Evolutionary conservation across 2,888 invertebrate genomes (phyloP).

Genomic region (Cataglyphis altisquamis): DNA sequence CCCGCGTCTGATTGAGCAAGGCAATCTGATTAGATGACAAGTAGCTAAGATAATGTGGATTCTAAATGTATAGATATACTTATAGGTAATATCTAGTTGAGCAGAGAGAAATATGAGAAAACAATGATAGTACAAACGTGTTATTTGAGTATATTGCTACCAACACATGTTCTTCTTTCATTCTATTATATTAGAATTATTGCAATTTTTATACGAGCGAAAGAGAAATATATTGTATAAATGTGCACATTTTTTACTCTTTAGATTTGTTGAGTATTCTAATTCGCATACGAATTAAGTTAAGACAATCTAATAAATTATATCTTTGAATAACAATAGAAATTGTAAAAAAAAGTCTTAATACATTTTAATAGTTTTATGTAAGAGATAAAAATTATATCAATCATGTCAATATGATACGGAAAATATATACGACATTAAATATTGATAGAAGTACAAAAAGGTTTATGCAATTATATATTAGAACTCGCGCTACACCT

Average conservation of each 20-base stretch:
- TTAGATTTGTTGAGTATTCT: neutral
- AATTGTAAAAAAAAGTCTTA: slow-evolving; percentile 10
- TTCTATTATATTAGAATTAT: slow-evolving; percentile 71
- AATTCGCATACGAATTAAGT: slow-evolving; percentile 21
- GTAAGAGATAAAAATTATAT: neutral
- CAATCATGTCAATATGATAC: neutral
- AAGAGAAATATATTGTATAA: slow-evolving; percentile 52
- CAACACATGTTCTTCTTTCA: slow-evolving; percentile 59
- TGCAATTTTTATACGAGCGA: slow-evolving; percentile 67
- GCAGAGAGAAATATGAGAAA: slow-evolving; percentile 76
- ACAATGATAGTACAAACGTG: slow-evolving; percentile 69
- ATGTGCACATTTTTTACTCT: slow-evolving; percentile 50
- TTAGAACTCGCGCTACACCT: slow-evolving; percentile 20
- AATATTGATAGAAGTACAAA: neutral
- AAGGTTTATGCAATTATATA: slow-evolving; percentile 19
- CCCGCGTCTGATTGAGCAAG: slow-evolving; percentile 69
- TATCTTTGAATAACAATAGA: slow-evolving; percentile 1
- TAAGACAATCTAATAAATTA: slow-evolving; percentile 38
- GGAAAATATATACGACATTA: slow-evolving; percentile 15
- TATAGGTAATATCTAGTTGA: slow-evolving; percentile 80
- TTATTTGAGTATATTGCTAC: slow-evolving; percentile 75
- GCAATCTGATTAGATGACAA: slow-evolving; percentile 62
- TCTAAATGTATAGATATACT: slow-evolving; percentile 68
- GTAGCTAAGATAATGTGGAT: slow-evolving; percentile 62
- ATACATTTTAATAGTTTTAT: neutral